Percentiles rank a stretch among this genome's conserved stretches.
Conservation (phyloP, 1,140 invertebrate genomes). For the Pogonognathellus flavescens region DNA sequence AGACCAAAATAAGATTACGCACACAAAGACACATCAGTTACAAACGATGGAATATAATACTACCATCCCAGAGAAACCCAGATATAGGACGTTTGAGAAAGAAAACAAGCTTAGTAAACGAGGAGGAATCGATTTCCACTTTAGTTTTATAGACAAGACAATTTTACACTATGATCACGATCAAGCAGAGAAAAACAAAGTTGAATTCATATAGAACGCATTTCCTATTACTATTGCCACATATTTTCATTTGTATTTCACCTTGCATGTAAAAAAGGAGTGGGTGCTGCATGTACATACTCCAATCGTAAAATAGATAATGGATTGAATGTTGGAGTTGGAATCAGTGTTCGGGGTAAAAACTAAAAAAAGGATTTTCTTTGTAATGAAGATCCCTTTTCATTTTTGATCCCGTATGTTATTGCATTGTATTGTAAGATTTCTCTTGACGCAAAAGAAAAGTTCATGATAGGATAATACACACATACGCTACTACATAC, state of each 20-base stretch:
- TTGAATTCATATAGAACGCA: no score
- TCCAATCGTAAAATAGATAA: no score
- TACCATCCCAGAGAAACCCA: neutral
- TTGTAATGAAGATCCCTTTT: constrained; percentile 13
- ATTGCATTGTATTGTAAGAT: neutral
- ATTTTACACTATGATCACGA: constrained; percentile 26
- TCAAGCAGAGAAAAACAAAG: neutral
- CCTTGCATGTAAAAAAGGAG: neutral
- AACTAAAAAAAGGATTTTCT: constrained; percentile 9
- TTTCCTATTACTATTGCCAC: no score
- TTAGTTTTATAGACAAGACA: constrained; percentile 45
- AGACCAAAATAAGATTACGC: no score
- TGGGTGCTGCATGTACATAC: neutral
- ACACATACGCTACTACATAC: neutral
- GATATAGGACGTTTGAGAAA: neutral
- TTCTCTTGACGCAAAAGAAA: neutral
- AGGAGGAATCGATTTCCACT: constrained; percentile 51
- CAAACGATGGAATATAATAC: no score
- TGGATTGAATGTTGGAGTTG: no score
- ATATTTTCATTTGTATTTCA: neutral
- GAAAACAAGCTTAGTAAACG: constrained; percentile 1
- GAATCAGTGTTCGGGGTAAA: neutral
- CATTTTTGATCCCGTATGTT: constrained; percentile 1
- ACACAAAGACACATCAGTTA: no score
- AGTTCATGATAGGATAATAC: neutral